phyloP scores from a whole-genome alignment of 2,888 invertebrate species.

The Coleophora deauratella region DNA sequence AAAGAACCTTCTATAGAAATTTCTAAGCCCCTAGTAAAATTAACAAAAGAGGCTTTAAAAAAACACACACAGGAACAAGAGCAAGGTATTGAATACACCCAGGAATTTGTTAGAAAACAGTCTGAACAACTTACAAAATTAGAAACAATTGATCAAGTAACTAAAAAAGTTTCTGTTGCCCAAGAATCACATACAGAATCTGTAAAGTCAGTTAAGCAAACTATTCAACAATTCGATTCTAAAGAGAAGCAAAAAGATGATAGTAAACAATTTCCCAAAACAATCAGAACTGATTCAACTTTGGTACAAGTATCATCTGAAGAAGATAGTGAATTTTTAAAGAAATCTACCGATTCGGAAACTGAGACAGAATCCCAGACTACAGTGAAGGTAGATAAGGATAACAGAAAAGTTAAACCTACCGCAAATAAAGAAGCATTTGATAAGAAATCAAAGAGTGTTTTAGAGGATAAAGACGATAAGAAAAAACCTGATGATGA shows the following conservation, averaged over 20 bases:
- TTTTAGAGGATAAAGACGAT: slow-evolving; percentile 33
- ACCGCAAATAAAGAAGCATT: background rate
- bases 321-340: slow-evolving; percentile 67
- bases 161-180: slow-evolving; percentile 40
- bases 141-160: slow-evolving; percentile 34
- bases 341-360: slow-evolving; percentile 70
- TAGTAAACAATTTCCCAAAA: slow-evolving; percentile 46
- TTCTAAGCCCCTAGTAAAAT: slow-evolving; percentile 54
- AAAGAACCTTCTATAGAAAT: slow-evolving; percentile 55
- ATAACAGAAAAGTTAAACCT: slow-evolving; percentile 27
- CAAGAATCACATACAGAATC: slow-evolving; percentile 42
- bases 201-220: slow-evolving; percentile 63
- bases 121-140: slow-evolving; percentile 53
- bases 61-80: slow-evolving; percentile 66
- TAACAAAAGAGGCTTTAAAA: slow-evolving; percentile 68
- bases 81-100: slow-evolving; percentile 64
- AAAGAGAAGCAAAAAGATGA: slow-evolving; percentile 55
- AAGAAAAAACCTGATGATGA: slow-evolving; percentile 31
- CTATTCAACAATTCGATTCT: slow-evolving; percentile 61
- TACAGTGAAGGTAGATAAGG: slow-evolving; percentile 56
- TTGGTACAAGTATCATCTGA: slow-evolving; percentile 69
- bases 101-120: slow-evolving; percentile 69
- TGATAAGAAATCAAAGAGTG: background rate
- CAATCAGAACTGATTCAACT: slow-evolving; percentile 67
- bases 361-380: slow-evolving; percentile 72